Evolutionary conservation across 2,888 invertebrate species (phyloP).

Genomic region (Pandemis corylana): DNA sequence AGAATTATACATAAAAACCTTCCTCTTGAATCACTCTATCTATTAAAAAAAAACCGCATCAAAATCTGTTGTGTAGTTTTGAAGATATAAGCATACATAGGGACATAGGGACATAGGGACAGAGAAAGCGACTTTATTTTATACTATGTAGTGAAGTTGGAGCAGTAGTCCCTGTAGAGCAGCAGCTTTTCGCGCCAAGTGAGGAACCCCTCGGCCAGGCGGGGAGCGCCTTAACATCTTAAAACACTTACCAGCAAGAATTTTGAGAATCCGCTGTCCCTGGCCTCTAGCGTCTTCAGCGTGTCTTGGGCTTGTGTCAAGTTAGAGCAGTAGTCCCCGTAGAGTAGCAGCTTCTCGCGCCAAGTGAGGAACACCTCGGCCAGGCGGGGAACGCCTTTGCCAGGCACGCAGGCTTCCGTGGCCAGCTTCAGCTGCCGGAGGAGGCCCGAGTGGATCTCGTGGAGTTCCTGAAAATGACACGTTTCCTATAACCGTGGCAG

Average conservation of each 20-base stretch:
- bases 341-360: slow-evolving; percentile 95
- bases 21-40: too few relatives aligned
- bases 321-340: slow-evolving; percentile 98
- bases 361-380: slow-evolving; percentile 95
- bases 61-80: too few relatives aligned
- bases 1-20: too few relatives aligned
- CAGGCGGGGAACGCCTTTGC: slow-evolving; percentile 79
- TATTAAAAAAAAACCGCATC: too few relatives aligned
- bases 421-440: slow-evolving; percentile 92
- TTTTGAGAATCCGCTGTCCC: slow-evolving; percentile 87
- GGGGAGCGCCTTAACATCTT: slow-evolving; percentile 61
- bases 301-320: slow-evolving; percentile 94
- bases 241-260: slow-evolving; percentile 86
- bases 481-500: too few relatives aligned
- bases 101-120: too few relatives aligned
- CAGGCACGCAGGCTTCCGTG: slow-evolving; percentile 85
- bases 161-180: neutral
- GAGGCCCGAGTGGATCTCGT: slow-evolving; percentile 94
- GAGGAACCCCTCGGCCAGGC: slow-evolving; percentile 93
- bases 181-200: slow-evolving; percentile 94
- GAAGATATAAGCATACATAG: too few relatives aligned
- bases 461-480: slow-evolving; percentile 87
- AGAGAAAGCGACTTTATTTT: too few relatives aligned
- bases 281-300: slow-evolving; percentile 90
- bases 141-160: too few relatives aligned